Conservation (phyloP, 2,888 invertebrate species). For the Tinea semifulvella region DNA sequence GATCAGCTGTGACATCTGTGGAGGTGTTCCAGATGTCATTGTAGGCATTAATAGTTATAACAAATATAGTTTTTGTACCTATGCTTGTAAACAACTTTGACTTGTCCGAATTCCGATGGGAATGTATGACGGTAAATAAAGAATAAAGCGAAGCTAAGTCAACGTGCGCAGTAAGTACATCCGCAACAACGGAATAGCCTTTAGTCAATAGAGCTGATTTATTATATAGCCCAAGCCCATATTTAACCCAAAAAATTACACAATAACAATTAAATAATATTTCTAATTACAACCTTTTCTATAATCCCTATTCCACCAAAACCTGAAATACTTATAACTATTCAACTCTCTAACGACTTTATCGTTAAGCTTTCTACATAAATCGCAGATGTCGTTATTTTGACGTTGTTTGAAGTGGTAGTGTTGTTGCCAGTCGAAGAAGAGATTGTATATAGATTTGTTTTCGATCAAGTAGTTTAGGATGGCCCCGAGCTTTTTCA, state of each 20-base stretch:
- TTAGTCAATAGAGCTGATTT: too few species aligned
- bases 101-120: too few species aligned
- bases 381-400: constrained; percentile 34
- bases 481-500: constrained; percentile 42
- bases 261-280: constrained; percentile 26
- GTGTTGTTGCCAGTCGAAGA: constrained; percentile 51
- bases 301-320: constrained; percentile 45
- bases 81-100: too few species aligned
- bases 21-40: too few species aligned
- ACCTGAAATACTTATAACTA: constrained; percentile 28
- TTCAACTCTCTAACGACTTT: constrained; percentile 19
- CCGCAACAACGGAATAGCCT: too few species aligned
- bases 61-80: too few species aligned
- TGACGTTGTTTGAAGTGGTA: constrained; percentile 35
- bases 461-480: constrained; percentile 43
- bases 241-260: constrained; percentile 25
- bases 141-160: too few species aligned
- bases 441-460: constrained; percentile 33
- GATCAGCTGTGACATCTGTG: too few species aligned
- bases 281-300: constrained; percentile 37
- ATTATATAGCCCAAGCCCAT: too few species aligned
- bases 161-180: too few species aligned
- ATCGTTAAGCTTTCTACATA: constrained; percentile 38
- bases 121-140: too few species aligned
- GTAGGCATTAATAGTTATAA: too few species aligned